These are phyloP conservation scores for Heliconius congener DNA, from an alignment of 1,140 invertebrate species.

Conservation along the genomic window DNA sequence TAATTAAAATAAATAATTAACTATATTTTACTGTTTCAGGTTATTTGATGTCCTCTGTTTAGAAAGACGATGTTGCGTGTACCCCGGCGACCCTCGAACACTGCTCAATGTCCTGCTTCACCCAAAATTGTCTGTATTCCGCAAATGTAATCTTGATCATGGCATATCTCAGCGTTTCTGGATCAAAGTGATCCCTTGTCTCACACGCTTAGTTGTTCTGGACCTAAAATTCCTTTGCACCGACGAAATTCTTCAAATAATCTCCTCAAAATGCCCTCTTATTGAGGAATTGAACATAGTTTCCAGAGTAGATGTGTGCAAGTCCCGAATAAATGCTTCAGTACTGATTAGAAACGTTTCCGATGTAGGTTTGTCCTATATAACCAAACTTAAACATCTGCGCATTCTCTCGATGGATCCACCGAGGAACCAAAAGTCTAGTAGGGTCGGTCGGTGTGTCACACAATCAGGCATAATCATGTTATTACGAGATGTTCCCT, in stretches of 20 bases:
- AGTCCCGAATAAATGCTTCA: constrained; percentile 78
- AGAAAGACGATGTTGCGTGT: constrained; percentile 65
- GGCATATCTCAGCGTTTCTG: constrained; percentile 73
- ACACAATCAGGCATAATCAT: constrained; percentile 74
- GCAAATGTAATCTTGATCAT: constrained; percentile 73
- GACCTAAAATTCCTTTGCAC: constrained; percentile 81
- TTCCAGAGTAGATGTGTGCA: constrained; percentile 76
- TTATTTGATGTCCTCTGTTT: constrained; percentile 79
- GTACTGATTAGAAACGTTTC: constrained; percentile 76
- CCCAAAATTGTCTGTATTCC: constrained; percentile 73
- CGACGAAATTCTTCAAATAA: constrained; percentile 80
- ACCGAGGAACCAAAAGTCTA: constrained; percentile 69
- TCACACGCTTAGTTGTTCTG: constrained; percentile 70
- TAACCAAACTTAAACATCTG: constrained; percentile 68
- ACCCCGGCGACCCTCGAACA: constrained; percentile 69
- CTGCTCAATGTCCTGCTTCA: constrained; percentile 72
- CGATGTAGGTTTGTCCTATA: constrained; percentile 64
- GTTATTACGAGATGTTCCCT: constrained; percentile 68
- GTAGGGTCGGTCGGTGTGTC: constrained; percentile 69
- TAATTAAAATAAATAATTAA: background rate
- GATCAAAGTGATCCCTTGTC: constrained; percentile 65
- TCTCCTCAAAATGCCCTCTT: constrained; percentile 70
- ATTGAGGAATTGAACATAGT: constrained; percentile 81
- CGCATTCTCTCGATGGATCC: constrained; percentile 74
- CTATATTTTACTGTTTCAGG: constrained; percentile 59